Evolutionary conservation across 2,113 vertebrate genomes (phyloP).

Genomic region (Thalassarche chlororhynchos): DNA sequence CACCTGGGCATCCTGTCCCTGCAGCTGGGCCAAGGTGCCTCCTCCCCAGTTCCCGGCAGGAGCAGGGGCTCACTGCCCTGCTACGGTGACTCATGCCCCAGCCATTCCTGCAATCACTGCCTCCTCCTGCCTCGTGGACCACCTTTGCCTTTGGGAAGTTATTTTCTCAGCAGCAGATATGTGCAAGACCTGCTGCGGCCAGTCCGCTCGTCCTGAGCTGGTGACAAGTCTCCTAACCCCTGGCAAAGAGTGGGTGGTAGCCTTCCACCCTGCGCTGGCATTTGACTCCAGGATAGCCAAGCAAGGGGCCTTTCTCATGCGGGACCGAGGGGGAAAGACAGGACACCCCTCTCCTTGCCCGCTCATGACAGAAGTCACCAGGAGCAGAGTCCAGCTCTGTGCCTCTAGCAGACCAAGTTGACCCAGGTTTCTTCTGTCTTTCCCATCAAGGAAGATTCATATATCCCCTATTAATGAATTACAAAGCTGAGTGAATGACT

Average conservation of each 20-base stretch:
- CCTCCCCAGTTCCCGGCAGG: not conserved
- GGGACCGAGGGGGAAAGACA: not conserved
- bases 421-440: not conserved
- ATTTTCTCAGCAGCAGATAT: not conserved
- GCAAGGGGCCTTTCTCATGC: not conserved
- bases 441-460: not conserved
- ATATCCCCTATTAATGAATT: not conserved
- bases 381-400: not conserved
- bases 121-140: accelerated
- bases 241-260: accelerated
- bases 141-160: not conserved
- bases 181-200: not conserved
- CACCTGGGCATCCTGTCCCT: not conserved
- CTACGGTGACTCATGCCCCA: not conserved
- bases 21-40: not conserved
- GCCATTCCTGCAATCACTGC: accelerated
- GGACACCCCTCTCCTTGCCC: not conserved
- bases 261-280: not conserved
- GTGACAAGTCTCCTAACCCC: not conserved
- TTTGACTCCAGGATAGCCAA: not conserved
- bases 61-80: not conserved
- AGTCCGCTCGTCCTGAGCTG: accelerated
- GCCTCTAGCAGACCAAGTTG: not conserved
- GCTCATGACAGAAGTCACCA: not conserved
- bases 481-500: not conserved